Conservation (phyloP, 2,888 invertebrate genomes). For the Hydrotaea diabolus region DNA sequence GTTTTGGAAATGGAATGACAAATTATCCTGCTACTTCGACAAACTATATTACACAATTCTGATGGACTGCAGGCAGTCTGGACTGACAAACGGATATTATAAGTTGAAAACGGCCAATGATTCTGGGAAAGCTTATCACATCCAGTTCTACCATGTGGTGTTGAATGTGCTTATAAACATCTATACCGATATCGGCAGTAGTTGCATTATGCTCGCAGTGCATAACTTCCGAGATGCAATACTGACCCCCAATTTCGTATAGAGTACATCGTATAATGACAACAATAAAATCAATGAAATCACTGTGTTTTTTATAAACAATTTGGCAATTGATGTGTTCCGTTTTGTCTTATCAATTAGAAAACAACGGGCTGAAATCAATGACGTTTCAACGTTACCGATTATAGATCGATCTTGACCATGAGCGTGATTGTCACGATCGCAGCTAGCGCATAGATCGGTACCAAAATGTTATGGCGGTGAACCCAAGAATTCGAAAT, state of each 20-base stretch:
- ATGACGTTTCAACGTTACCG: constrained; percentile 64
- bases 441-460: constrained; percentile 5
- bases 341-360: constrained; percentile 31
- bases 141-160: no score
- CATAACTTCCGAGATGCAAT: neutral
- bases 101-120: no score
- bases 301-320: constrained; percentile 20
- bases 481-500: constrained; percentile 11
- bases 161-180: no score
- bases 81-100: no score
- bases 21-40: no score
- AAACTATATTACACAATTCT: no score
- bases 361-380: constrained; percentile 47
- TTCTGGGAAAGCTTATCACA: no score
- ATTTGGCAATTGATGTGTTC: constrained; percentile 53
- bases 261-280: neutral
- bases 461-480: neutral
- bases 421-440: constrained; percentile 62
- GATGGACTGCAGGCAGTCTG: no score
- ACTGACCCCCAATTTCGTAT: constrained; percentile 8
- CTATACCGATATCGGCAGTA: no score
- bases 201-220: no score
- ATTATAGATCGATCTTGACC: constrained; percentile 63
- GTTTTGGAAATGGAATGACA: no score
- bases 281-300: constrained; percentile 31